Evolutionary conservation across 2,797 vertebrate species (phyloP).

Genomic region (Scleropages formosus): DNA sequence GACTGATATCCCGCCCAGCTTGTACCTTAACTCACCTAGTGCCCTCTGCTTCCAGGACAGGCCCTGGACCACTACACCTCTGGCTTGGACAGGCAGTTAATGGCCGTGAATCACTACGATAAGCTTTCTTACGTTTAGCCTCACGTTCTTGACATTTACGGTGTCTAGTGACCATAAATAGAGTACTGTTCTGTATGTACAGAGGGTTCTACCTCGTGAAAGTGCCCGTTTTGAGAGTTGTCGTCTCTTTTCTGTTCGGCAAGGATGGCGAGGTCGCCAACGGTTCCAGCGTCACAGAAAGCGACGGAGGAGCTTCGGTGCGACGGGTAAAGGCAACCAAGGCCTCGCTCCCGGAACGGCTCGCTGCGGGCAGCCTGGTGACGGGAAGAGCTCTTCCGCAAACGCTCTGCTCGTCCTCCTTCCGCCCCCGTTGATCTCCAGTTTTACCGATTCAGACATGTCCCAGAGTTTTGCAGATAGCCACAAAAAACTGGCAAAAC

Average conservation of each 20-base stretch:
- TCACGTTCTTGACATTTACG: too few species aligned
- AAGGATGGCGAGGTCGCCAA: conserved; percentile 8
- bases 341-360: not conserved
- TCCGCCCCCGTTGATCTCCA: not conserved
- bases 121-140: too few species aligned
- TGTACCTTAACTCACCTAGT: too few species aligned
- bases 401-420: not conserved
- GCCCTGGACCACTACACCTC: too few species aligned
- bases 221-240: not conserved
- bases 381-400: not conserved
- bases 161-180: too few species aligned
- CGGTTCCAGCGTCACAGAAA: too few species aligned
- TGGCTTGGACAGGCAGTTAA: too few species aligned
- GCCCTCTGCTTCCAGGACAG: too few species aligned
- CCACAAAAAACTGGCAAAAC: not conserved
- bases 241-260: conserved; percentile 8
- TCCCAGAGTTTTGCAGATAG: not conserved
- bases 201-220: too few species aligned
- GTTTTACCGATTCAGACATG: not conserved
- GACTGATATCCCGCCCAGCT: not conserved
- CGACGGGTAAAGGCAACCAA: not conserved
- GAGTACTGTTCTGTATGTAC: too few species aligned
- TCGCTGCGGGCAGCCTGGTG: not conserved
- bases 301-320: too few species aligned
- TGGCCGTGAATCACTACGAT: too few species aligned